Percentiles rank a stretch among this genome's conserved stretches.
Evolutionary conservation across 2,113 vertebrate species (phyloP).

Genomic region (Corydoras sp.): DNA sequence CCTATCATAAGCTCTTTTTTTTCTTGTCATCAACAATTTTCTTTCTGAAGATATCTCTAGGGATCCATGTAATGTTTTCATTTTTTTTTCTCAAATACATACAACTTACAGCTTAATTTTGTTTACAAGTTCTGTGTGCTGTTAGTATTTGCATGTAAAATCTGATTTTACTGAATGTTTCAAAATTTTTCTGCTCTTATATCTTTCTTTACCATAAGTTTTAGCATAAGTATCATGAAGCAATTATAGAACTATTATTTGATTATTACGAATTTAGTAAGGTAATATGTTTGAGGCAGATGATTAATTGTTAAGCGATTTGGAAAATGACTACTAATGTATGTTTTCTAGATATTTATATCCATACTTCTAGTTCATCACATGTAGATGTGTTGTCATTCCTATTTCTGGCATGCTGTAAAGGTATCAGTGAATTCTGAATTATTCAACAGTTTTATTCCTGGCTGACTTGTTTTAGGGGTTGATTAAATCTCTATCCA

Average conservation of each 20-base stretch:
- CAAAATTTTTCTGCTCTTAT: not conserved
- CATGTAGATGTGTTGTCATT: not conserved
- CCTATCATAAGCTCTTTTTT: slow-evolving; percentile 20
- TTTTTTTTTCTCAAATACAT: not conserved
- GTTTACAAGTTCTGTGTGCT: not conserved
- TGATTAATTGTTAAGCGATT: no score
- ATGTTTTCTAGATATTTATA: no score
- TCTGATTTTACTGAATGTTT: not conserved
- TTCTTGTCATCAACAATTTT: slow-evolving; percentile 10
- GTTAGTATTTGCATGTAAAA: slow-evolving; percentile 13
- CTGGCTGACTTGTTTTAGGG: slow-evolving; percentile 46
- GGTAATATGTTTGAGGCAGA: no score
- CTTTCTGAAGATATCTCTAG: slow-evolving; percentile 23
- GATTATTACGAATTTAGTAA: no score
- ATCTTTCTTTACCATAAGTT: not conserved
- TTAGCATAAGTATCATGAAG: no score
- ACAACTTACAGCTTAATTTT: slow-evolving; percentile 12
- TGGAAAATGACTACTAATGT: no score
- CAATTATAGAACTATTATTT: no score
- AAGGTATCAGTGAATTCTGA: slow-evolving; percentile 33
- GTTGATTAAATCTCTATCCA: slow-evolving; percentile 36
- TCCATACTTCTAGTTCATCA: not conserved
- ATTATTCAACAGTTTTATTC: slow-evolving; percentile 56
- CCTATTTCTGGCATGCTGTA: not conserved
- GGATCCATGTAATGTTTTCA: not conserved